These are phyloP conservation scores for Protophormia terraenovae DNA, from an alignment of 2,888 invertebrate genomes.

Conservation along the genomic window DNA sequence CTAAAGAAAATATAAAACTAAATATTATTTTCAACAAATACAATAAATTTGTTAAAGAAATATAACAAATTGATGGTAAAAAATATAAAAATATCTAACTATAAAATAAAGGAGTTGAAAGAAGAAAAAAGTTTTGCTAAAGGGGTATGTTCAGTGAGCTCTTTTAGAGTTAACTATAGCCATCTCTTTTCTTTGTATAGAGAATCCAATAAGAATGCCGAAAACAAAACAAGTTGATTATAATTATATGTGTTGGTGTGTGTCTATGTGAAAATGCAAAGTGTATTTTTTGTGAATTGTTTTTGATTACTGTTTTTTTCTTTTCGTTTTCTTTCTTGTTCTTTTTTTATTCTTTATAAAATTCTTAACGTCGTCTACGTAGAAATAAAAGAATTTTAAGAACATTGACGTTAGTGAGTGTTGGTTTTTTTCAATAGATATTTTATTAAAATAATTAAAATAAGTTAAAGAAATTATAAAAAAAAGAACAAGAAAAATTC, in stretches of 20 bases:
- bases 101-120: neutral
- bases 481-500: neutral
- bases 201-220: conserved; percentile 69
- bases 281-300: conserved; percentile 53
- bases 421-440: neutral
- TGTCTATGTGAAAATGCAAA: conserved; percentile 47
- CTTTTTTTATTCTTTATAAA: conserved; percentile 23
- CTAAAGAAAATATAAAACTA: neutral
- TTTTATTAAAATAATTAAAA: conserved; percentile 7
- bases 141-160: conserved; percentile 64
- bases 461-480: neutral
- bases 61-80: neutral
- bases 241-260: conserved; percentile 22
- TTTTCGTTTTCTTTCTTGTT: neutral
- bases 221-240: conserved; percentile 71
- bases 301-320: conserved; percentile 60
- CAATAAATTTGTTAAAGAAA: neutral
- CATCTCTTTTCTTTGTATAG: conserved; percentile 33
- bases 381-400: conserved; percentile 39
- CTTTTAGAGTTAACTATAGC: conserved; percentile 2
- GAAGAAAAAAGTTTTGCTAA: conserved; percentile 7
- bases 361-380: conserved; percentile 50
- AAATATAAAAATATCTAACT: conserved; percentile 5
- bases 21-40: neutral
- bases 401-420: conserved; percentile 34